Percentiles rank a stretch among this genome's conserved stretches.
Evolutionary conservation across 2,113 vertebrate genomes (phyloP).

Genomic region (Peromyscus californicus): DNA sequence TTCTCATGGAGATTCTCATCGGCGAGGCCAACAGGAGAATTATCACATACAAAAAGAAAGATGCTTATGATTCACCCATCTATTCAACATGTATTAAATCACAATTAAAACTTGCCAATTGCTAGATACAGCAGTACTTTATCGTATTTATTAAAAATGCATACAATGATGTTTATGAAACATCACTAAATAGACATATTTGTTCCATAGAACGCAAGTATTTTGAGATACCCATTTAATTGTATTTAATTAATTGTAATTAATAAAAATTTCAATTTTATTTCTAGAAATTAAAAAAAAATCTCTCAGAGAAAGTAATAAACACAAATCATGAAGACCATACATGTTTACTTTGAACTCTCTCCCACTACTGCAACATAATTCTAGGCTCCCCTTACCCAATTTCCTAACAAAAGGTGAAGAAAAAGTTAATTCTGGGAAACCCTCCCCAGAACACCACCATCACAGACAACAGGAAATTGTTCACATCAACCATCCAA

Average conservation of each 20-base stretch:
- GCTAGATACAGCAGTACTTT: neutral
- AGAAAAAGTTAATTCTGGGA: neutral
- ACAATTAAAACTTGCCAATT: neutral
- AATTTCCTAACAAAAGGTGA: neutral
- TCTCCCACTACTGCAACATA: neutral
- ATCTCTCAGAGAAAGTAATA: neutral
- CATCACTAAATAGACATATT: neutral
- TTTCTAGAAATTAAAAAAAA: conserved; percentile 8
- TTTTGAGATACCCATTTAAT: neutral
- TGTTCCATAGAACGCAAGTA: conserved; percentile 28
- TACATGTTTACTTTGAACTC: neutral
- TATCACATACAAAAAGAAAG: neutral
- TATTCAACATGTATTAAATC: conserved; percentile 13
- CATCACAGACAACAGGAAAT: neutral
- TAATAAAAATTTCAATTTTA: neutral
- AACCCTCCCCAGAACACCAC: neutral
- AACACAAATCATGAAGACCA: neutral
- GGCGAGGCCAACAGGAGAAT: neutral
- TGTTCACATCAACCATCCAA: neutral
- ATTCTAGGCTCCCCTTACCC: neutral
- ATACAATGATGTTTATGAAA: neutral
- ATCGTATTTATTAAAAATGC: conserved; percentile 29
- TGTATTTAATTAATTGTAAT: neutral
- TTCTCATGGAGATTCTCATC: neutral
- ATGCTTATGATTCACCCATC: neutral